A percentile compares a stretch with the other conserved stretches of the same genome.
Conservation (phyloP, 92 coral and sea anemone species). For the Epizoanthus ramosus region DNA sequence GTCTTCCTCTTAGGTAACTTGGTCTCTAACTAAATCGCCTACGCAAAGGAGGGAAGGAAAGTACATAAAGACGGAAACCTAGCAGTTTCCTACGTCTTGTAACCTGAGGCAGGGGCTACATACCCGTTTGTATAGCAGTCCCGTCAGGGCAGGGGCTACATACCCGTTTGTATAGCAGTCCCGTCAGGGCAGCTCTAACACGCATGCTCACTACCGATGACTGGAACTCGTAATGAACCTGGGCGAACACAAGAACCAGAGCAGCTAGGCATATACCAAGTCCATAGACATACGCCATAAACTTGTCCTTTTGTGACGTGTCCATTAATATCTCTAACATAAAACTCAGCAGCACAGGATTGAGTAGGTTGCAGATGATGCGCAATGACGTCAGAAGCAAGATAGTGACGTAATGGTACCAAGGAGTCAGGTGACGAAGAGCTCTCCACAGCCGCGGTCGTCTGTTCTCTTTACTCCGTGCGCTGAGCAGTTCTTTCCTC, state of each 20-base stretch:
- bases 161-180: conserved; percentile 27
- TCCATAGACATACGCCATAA: conserved; percentile 16
- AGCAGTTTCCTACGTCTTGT: not conserved
- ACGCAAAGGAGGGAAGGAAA: too few species aligned
- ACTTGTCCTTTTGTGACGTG: not conserved
- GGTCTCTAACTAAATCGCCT: too few species aligned
- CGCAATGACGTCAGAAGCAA: conserved; percentile 19
- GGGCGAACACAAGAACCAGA: conserved; percentile 18
- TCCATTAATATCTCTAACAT: conserved; percentile 14
- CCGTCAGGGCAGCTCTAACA: conserved; percentile 17
- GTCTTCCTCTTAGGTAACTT: too few species aligned
- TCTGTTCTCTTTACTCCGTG: not conserved
- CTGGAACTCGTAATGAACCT: conserved; percentile 24
- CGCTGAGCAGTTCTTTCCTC: conserved; percentile 3
- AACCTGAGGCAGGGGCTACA: not conserved
- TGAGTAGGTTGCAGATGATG: not conserved
- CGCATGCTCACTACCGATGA: conserved; percentile 5
- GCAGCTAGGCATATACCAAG: conserved; percentile 13
- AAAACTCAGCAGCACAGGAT: not conserved
- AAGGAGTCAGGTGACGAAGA: not conserved
- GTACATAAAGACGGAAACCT: not conserved
- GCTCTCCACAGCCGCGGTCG: conserved; percentile 13
- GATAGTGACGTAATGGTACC: conserved; percentile 5
- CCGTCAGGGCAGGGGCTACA: conserved; percentile 4
- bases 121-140: conserved; percentile 25